Conservation (phyloP, 1,140 invertebrate genomes). For the Apis laboriosa region DNA sequence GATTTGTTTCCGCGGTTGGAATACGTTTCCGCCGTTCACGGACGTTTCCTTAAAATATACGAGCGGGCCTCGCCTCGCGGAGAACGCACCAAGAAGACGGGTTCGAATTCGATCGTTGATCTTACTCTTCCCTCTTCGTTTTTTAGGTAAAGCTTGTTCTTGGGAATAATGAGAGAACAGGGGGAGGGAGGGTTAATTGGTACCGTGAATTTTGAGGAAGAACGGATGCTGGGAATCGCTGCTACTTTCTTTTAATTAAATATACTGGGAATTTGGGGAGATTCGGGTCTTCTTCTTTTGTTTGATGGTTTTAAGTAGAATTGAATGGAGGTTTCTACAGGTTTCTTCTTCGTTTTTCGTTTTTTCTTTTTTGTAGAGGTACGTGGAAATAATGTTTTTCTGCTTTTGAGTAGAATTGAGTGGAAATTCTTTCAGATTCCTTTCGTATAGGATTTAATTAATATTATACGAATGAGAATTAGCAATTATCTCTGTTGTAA, state of each 20-base stretch:
- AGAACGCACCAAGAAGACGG: background rate
- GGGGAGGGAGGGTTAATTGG: background rate
- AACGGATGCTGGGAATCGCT: no score
- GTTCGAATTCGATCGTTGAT: background rate
- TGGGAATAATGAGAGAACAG: background rate
- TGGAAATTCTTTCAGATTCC: no score
- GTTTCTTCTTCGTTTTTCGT: background rate
- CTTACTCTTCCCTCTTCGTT: background rate
- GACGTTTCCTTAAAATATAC: conserved; percentile 3
- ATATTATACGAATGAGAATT: no score
- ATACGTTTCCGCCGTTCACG: conserved; percentile 28
- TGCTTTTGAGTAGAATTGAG: background rate
- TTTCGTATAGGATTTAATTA: no score
- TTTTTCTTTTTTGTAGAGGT: background rate
- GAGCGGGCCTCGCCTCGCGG: background rate
- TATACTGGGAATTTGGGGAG: background rate
- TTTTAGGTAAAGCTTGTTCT: background rate
- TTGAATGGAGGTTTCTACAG: background rate
- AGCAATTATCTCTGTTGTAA: no score
- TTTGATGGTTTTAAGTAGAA: background rate
- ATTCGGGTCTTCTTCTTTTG: background rate
- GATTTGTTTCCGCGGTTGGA: conserved; percentile 50
- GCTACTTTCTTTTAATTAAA: background rate
- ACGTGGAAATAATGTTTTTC: background rate
- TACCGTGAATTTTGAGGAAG: background rate